Conservation (phyloP, 2,113 vertebrate species). For the Rissa tridactyla region DNA sequence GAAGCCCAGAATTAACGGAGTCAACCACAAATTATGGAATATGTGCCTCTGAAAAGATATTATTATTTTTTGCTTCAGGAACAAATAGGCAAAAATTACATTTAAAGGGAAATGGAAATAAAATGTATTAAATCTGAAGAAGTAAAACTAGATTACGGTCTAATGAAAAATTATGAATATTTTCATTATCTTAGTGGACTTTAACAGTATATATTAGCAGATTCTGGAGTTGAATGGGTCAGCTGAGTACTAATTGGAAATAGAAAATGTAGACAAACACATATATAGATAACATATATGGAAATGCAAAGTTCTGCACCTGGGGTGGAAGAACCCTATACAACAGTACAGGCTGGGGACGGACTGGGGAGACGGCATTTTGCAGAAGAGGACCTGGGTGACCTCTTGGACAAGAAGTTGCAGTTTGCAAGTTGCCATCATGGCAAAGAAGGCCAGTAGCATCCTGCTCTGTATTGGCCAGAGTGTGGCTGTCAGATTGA, state of each 20-base stretch:
- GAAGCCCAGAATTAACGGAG: conserved; percentile 9
- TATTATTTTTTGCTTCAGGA: not conserved
- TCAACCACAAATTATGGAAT: not conserved
- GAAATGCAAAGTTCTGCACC: not conserved
- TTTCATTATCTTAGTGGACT: not conserved
- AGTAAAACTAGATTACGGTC: not conserved
- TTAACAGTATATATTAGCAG: not conserved
- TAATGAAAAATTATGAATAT: not conserved
- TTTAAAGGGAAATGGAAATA: conserved; percentile 14
- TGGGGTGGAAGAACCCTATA: not conserved
- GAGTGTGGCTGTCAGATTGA: not conserved
- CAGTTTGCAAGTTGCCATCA: not conserved
- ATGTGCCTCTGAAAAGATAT: not conserved
- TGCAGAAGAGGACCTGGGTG: not conserved
- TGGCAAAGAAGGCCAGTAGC: not conserved
- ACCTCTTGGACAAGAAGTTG: not conserved
- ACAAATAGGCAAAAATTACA: not conserved
- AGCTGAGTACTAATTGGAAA: not conserved
- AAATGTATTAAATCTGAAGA: conserved; percentile 26
- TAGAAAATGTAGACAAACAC: not conserved
- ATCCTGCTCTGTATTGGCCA: not conserved
- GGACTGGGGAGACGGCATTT: not conserved
- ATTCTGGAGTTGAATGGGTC: not conserved
- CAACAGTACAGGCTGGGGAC: not conserved
- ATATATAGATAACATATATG: too few relatives aligned